Evolutionary conservation across 2,113 vertebrate genomes (phyloP).

Genomic region (Chaetodon trifascialis): DNA sequence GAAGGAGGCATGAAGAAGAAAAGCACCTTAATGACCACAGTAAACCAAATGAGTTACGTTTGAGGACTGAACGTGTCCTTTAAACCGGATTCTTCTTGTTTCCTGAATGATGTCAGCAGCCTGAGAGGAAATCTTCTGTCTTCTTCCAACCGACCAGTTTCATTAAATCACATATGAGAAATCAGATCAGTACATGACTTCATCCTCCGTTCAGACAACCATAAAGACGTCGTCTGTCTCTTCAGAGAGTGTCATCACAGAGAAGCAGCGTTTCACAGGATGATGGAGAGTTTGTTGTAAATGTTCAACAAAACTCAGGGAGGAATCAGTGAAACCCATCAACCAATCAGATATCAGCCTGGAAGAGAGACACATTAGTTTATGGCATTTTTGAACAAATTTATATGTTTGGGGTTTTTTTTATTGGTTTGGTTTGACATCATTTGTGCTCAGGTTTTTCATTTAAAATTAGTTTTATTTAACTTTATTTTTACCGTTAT

Average conservation of each 20-base stretch:
- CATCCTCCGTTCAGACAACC: not conserved
- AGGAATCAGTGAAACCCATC: slow-evolving; percentile 7
- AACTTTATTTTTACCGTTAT: too few relatives aligned
- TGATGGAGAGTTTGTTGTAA: too few relatives aligned
- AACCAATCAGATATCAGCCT: slow-evolving; percentile 1
- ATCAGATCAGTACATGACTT: not conserved
- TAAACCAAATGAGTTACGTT: not conserved
- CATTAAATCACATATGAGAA: not conserved
- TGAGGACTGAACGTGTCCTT: not conserved
- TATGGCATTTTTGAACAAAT: not conserved
- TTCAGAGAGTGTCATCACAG: not conserved
- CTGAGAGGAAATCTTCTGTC: not conserved
- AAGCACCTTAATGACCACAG: not conserved
- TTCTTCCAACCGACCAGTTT: not conserved
- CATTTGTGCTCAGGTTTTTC: too few relatives aligned
- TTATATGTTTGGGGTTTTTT: too few relatives aligned
- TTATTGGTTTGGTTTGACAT: too few relatives aligned
- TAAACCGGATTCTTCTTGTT: not conserved
- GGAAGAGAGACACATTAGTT: not conserved
- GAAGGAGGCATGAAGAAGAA: not conserved
- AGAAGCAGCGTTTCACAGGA: not conserved
- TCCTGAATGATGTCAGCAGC: slow-evolving; percentile 10
- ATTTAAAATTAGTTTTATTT: too few relatives aligned
- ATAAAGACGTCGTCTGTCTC: not conserved
- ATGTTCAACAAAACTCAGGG: slow-evolving; percentile 31